phyloP scores from a whole-genome alignment of 1,140 invertebrate genomes.

The Leucophenga varia region DNA sequence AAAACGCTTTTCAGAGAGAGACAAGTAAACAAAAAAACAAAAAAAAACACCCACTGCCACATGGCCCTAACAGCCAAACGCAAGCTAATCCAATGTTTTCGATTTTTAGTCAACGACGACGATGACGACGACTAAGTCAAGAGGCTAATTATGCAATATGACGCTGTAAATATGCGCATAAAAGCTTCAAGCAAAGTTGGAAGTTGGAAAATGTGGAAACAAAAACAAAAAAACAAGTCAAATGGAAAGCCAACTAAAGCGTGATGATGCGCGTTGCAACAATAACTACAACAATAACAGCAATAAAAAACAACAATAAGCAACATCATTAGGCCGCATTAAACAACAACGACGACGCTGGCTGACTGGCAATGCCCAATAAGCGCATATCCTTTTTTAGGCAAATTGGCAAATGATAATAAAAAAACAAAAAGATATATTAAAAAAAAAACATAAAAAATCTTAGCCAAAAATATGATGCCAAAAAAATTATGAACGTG shows the following conservation, averaged over 20 bases:
- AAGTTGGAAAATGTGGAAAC: no score
- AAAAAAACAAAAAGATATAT: background rate
- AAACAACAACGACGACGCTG: background rate
- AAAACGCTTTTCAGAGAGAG: no score
- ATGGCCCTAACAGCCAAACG: no score
- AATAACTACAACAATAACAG: background rate
- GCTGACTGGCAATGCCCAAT: background rate
- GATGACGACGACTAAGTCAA: conserved; percentile 2
- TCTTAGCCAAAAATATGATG: conserved; percentile 26
- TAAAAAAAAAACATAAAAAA: conserved; percentile 6
- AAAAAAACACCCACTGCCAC: conserved; percentile 30
- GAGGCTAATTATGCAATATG: conserved; percentile 45
- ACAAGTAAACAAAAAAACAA: no score
- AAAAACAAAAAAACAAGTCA: no score
- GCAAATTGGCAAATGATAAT: conserved; percentile 31
- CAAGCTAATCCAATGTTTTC: no score
- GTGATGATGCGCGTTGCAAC: no score
- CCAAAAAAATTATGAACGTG: conserved; percentile 50
- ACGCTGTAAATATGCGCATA: background rate
- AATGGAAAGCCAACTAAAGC: no score
- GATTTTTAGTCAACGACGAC: no score
- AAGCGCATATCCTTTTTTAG: conserved; percentile 39
- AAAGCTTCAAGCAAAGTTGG: no score
- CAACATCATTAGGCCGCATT: background rate
- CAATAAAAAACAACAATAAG: background rate